phyloP scores from a whole-genome alignment of 1,140 invertebrate genomes.

The Neoseiulus cucumeris region DNA sequence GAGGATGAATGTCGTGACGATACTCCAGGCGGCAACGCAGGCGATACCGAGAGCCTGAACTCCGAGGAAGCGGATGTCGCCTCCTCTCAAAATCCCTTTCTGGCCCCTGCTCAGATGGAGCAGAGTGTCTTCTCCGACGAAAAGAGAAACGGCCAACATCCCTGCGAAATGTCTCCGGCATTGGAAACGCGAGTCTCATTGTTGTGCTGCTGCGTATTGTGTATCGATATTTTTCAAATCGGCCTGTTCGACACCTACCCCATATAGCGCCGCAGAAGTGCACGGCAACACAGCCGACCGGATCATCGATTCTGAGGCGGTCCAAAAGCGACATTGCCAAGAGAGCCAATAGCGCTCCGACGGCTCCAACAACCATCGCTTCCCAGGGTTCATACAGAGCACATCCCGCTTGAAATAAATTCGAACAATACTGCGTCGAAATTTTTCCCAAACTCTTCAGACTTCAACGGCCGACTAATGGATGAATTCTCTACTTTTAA shows the following conservation, averaged over 20 bases:
- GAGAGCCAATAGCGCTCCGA: slow-evolving; percentile 53
- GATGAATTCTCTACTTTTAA: too few species aligned
- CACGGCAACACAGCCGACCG: slow-evolving; percentile 68
- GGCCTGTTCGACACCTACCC: slow-evolving; percentile 17
- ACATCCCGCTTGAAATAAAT: slow-evolving; percentile 45
- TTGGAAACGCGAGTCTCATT: too few species aligned
- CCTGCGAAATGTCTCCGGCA: slow-evolving; percentile 29
- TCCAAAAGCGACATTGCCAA: slow-evolving; percentile 49
- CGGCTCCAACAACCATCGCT: slow-evolving; percentile 52
- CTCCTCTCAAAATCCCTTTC: slow-evolving; percentile 51
- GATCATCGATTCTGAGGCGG: slow-evolving; percentile 58
- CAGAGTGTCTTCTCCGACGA: slow-evolving; percentile 61
- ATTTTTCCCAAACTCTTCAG: neutral
- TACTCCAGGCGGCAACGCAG: slow-evolving; percentile 20
- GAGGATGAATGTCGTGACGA: slow-evolving; percentile 15
- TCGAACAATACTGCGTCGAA: neutral
- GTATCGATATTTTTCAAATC: neutral
- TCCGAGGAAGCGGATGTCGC: slow-evolving; percentile 23
- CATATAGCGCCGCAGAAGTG: slow-evolving; percentile 39
- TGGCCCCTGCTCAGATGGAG: slow-evolving; percentile 52
- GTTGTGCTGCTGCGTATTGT: too few species aligned
- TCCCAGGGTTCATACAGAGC: slow-evolving; percentile 69
- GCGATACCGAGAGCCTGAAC: slow-evolving; percentile 22
- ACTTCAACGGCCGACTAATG: too few species aligned
- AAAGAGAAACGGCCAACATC: slow-evolving; percentile 69